These are phyloP conservation scores for Peromyscus nudipes DNA, from an alignment of 2,797 vertebrate genomes.

Conservation along the genomic window DNA sequence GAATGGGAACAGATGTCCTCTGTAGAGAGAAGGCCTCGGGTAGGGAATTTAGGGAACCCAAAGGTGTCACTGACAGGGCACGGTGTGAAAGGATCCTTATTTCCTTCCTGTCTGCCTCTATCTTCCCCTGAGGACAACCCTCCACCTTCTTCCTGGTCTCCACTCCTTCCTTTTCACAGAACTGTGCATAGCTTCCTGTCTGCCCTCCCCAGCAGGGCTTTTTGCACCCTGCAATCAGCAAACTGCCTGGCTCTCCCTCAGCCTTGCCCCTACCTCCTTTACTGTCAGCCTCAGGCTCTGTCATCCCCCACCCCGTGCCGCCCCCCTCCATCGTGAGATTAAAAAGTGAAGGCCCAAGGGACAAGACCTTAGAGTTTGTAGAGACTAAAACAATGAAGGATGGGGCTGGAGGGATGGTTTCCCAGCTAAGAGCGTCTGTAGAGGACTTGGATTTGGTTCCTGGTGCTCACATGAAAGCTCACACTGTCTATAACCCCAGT, in stretches of 20 bases:
- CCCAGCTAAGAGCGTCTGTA: not conserved
- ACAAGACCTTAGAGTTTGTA: not conserved
- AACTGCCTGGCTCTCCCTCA: not conserved
- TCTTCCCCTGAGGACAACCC: not conserved
- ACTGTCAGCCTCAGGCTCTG: not conserved
- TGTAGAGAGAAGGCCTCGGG: not conserved
- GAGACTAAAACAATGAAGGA: not conserved
- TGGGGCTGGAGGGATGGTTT: not conserved
- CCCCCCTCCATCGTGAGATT: not conserved
- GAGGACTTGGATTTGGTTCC: not conserved
- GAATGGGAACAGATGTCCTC: not conserved
- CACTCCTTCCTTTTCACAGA: not conserved
- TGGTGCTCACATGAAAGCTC: not conserved
- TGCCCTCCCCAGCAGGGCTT: not conserved
- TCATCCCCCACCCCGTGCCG: accelerated
- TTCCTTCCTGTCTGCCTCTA: not conserved
- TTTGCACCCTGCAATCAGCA: not conserved
- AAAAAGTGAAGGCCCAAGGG: not conserved
- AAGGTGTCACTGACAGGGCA: not conserved
- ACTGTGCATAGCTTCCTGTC: not conserved
- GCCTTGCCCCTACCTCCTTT: not conserved
- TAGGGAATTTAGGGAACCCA: not conserved
- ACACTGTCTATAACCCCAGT: not conserved
- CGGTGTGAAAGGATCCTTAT: accelerated
- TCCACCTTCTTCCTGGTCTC: not conserved